A percentile compares a stretch with the other conserved stretches of the same genome.
Conservation (phyloP, 1,140 invertebrate species). For the Platyura marginata region DNA sequence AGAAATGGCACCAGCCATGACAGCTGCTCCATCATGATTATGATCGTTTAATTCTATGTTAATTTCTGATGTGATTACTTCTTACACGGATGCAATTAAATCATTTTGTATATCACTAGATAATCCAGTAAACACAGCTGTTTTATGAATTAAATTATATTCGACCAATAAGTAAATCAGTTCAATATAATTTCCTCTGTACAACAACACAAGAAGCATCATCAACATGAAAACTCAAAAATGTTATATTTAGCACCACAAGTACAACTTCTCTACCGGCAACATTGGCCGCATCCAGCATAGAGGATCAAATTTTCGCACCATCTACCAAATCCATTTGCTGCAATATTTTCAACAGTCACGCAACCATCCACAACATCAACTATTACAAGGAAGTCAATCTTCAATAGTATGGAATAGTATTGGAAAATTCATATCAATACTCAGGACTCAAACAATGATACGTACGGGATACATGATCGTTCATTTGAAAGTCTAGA, state of each 20-base stretch:
- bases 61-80: too few relatives aligned
- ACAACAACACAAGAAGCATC: too few relatives aligned
- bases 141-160: too few relatives aligned
- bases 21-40: too few relatives aligned
- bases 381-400: conserved; percentile 25
- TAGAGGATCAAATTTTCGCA: conserved; percentile 16
- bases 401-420: conserved; percentile 21
- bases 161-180: too few relatives aligned
- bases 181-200: too few relatives aligned
- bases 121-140: too few relatives aligned
- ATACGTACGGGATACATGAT: conserved; percentile 24
- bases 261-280: conserved; percentile 16
- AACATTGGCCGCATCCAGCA: conserved; percentile 23
- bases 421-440: conserved; percentile 22
- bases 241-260: neutral
- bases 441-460: conserved; percentile 25
- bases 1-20: too few relatives aligned
- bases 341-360: conserved; percentile 7
- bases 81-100: too few relatives aligned
- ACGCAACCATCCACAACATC: conserved; percentile 25
- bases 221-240: neutral
- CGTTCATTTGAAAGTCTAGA: conserved; percentile 33
- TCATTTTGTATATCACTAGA: too few relatives aligned
- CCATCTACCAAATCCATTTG: conserved; percentile 8
- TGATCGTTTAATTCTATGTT: too few relatives aligned